A percentile compares a stretch with the other conserved stretches of the same genome.
phyloP scores from a whole-genome alignment of 2,888 invertebrate genomes.

The Asteroscopus sphinx region DNA sequence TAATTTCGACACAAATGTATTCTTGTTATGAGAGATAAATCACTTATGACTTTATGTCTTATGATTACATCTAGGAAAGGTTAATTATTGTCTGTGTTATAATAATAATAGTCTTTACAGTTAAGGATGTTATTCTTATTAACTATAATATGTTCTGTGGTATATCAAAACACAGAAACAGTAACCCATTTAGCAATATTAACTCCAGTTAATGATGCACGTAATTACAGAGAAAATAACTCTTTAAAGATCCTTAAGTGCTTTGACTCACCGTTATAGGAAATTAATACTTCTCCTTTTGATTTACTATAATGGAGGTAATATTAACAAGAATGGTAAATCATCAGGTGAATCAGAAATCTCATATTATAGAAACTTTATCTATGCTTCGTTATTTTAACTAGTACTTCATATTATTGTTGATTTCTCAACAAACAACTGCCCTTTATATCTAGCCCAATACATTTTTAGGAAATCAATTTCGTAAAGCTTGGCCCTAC shows the following conservation, averaged over 20 bases:
- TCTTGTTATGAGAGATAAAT: too few species aligned
- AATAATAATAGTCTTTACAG: too few species aligned
- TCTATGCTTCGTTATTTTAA: too few species aligned
- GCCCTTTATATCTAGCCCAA: too few species aligned
- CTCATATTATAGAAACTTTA: conserved; percentile 29
- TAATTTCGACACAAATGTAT: too few species aligned
- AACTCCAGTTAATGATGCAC: conserved; percentile 22
- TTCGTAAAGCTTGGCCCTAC: conserved; percentile 10
- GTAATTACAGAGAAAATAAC: conserved; percentile 38
- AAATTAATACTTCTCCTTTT: conserved; percentile 25
- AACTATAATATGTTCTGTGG: conserved; percentile 5
- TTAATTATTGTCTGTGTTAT: too few species aligned
- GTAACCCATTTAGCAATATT: conserved; percentile 6
- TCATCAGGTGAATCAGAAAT: conserved; percentile 12
- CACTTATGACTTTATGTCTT: too few species aligned
- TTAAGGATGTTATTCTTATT: conserved; percentile 8
- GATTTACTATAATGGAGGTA: background rate
- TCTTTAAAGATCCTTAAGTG: conserved; percentile 2
- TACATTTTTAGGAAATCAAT: background rate
- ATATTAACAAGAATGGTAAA: conserved; percentile 24
- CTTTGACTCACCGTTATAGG: conserved; percentile 33
- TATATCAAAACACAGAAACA: conserved; percentile 7
- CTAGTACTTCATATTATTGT: too few species aligned
- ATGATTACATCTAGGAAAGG: too few species aligned
- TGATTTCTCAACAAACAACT: too few species aligned